phyloP scores from a whole-genome alignment of 2,113 vertebrate genomes.

The Myocastor coypus region DNA sequence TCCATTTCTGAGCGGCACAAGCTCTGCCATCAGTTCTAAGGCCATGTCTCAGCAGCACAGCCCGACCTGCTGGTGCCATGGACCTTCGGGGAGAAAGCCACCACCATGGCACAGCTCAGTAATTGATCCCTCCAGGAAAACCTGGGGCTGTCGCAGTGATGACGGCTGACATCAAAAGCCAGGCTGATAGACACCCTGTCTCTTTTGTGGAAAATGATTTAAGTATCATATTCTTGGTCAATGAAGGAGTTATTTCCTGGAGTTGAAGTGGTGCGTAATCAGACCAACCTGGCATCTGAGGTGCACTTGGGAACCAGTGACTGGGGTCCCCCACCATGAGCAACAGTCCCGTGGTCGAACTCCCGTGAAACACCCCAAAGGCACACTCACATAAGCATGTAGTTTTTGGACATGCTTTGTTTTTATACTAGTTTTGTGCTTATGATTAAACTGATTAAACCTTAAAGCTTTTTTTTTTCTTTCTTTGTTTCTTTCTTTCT shows the following conservation, averaged over 20 bases:
- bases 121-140: not conserved
- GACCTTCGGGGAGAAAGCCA: not conserved
- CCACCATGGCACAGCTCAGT: not conserved
- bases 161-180: not conserved
- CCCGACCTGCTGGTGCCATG: not conserved
- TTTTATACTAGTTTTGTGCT: slow-evolving; percentile 16
- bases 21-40: not conserved
- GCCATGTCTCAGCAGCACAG: not conserved
- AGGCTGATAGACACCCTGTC: not conserved
- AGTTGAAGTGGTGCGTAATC: slow-evolving; percentile 71
- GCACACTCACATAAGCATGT: slow-evolving; percentile 60
- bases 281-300: not conserved
- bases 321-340: not conserved
- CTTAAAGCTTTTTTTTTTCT: no score
- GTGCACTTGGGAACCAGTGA: slow-evolving; percentile 54
- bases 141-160: not conserved
- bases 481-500: no score
- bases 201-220: not conserved
- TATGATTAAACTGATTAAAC: no score
- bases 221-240: not conserved
- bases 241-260: slow-evolving; percentile 27
- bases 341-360: not conserved
- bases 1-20: not conserved
- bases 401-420: not conserved
- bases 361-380: slow-evolving; percentile 64